A percentile compares a stretch with the other conserved stretches of the same genome.
These are phyloP conservation scores for Peucedramus taeniatus DNA, from an alignment of 2,113 vertebrate species.

Conservation along the genomic window DNA sequence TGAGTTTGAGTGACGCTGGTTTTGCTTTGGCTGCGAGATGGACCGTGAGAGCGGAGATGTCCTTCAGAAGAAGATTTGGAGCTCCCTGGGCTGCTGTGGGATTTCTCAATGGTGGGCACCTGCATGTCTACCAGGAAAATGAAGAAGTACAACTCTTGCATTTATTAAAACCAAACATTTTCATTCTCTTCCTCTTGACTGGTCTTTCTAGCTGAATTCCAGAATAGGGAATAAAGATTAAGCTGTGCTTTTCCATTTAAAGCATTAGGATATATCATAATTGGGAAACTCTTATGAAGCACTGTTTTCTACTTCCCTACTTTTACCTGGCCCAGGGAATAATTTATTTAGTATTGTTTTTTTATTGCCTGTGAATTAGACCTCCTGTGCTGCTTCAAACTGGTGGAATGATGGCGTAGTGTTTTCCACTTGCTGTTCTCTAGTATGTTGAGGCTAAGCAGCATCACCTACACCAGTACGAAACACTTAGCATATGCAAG, in stretches of 20 bases:
- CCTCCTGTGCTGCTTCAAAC: background rate
- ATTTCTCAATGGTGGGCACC: slow-evolving; percentile 95
- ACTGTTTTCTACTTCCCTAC: background rate
- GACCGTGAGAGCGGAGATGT: slow-evolving; percentile 94
- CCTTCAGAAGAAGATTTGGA: slow-evolving; percentile 98
- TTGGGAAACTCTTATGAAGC: background rate
- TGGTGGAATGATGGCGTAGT: background rate
- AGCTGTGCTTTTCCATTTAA: background rate
- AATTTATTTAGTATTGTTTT: background rate
- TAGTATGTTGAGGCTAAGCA: background rate
- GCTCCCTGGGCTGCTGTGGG: slow-evolving; percentile 96
- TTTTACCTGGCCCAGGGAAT: background rate
- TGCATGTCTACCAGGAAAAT: slow-evolving; percentile 84
- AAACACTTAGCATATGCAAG: background rate
- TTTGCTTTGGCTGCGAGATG: slow-evolving; percentile 98
- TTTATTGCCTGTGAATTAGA: background rate
- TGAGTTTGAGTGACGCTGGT: slow-evolving; percentile 97
- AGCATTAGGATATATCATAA: background rate
- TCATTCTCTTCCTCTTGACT: background rate
- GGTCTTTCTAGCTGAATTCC: background rate
- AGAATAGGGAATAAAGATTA: background rate
- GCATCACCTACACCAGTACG: background rate
- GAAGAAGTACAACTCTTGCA: slow-evolving; percentile 21
- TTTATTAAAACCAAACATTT: background rate
- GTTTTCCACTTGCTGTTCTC: background rate